phyloP scores from a whole-genome alignment of 2,888 invertebrate species.

The Cephonodes hylas region DNA sequence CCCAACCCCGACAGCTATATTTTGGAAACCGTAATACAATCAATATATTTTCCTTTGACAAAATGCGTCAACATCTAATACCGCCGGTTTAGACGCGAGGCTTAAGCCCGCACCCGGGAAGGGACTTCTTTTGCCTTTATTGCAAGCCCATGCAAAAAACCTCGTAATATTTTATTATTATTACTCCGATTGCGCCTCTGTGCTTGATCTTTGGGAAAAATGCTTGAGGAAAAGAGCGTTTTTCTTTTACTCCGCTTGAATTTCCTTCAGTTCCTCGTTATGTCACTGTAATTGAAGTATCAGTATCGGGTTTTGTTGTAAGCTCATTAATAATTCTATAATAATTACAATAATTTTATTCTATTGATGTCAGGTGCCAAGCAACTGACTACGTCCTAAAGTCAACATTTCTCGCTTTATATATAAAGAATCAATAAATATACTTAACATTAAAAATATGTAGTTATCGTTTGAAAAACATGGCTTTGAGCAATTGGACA shows the following conservation, averaged over 20 bases:
- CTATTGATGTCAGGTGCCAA: not conserved
- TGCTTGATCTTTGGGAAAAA: constrained; percentile 16
- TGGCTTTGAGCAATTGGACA: too few species aligned
- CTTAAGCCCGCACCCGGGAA: constrained; percentile 1
- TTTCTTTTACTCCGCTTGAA: constrained; percentile 6
- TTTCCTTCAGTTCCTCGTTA: constrained; percentile 8
- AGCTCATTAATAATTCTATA: not conserved
- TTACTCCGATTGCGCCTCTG: constrained; percentile 18
- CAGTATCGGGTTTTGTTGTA: not conserved
- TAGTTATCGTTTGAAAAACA: too few species aligned
- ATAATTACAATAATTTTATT: too few species aligned
- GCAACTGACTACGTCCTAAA: too few species aligned
- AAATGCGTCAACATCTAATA: constrained; percentile 4
- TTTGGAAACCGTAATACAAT: constrained; percentile 3
- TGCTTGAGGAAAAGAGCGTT: constrained; percentile 15
- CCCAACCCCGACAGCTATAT: not conserved
- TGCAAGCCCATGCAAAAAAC: constrained; percentile 22
- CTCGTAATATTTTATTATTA: constrained; percentile 36
- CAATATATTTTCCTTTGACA: constrained; percentile 11
- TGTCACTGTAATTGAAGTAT: not conserved
- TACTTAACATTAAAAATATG: too few species aligned
- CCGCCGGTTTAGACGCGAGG: not conserved
- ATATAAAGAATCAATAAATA: not conserved
- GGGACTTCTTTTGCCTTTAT: constrained; percentile 16
- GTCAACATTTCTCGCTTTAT: not conserved